These are phyloP conservation scores for Romanogobio albipinnatus DNA, from an alignment of 2,113 vertebrate genomes.

Conservation along the genomic window DNA sequence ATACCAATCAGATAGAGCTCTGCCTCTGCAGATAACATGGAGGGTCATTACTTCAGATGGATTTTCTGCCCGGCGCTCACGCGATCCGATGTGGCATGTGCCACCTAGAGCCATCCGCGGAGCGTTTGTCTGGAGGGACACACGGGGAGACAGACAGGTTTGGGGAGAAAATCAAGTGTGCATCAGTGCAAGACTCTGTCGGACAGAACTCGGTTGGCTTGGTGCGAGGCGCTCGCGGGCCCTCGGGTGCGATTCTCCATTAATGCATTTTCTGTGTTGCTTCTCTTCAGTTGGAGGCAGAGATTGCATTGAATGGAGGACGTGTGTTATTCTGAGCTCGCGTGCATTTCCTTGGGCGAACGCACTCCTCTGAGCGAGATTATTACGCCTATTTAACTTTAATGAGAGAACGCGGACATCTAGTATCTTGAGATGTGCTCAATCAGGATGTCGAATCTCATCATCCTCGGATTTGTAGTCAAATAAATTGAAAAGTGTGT, in stretches of 20 bases:
- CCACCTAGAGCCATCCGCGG: conserved; percentile 9
- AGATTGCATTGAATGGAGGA: conserved; percentile 35
- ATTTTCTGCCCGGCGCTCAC: conserved; percentile 46
- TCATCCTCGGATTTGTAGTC: background rate
- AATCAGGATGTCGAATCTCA: background rate
- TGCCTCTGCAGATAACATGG: conserved; percentile 34
- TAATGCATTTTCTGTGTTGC: conserved; percentile 59
- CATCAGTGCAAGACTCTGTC: conserved; percentile 38
- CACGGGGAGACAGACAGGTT: conserved; percentile 7
- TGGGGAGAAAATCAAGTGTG: conserved; percentile 46
- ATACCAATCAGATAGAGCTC: conserved; percentile 38
- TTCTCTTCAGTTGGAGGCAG: conserved; percentile 39
- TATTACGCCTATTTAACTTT: background rate
- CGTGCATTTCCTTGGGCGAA: background rate
- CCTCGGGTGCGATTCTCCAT: conserved; percentile 43
- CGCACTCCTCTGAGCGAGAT: background rate
- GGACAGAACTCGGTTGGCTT: conserved; percentile 29
- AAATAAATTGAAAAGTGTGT: background rate
- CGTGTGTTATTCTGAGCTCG: conserved; percentile 1
- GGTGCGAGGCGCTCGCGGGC: background rate
- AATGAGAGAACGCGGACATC: background rate
- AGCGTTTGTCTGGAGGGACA: background rate
- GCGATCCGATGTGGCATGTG: conserved; percentile 4
- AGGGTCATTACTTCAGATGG: conserved; percentile 51
- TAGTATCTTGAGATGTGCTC: background rate